Evolutionary conservation across 2,797 vertebrate genomes (phyloP).

Genomic region (Miichthys miiuy): DNA sequence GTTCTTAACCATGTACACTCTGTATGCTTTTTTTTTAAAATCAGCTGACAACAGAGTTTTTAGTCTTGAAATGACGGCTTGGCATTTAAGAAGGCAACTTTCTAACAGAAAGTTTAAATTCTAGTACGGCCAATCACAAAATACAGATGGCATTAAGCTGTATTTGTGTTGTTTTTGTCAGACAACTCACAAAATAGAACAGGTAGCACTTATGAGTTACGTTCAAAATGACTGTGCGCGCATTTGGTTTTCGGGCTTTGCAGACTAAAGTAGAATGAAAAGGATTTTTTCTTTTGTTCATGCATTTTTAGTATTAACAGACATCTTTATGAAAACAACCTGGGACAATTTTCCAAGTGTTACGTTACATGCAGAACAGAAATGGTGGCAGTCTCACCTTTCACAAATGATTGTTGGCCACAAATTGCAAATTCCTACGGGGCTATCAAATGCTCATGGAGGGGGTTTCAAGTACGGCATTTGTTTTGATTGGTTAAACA

Average conservation of each 20-base stretch:
- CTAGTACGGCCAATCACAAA: background rate
- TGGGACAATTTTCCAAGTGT: background rate
- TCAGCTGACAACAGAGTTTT: background rate
- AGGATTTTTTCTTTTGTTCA: background rate
- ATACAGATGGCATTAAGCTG: background rate
- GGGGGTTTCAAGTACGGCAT: background rate
- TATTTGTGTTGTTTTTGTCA: background rate
- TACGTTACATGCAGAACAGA: slow-evolving; percentile 1
- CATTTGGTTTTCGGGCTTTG: background rate
- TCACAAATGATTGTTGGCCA: background rate
- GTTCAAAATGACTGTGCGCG: background rate
- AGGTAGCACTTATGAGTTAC: background rate
- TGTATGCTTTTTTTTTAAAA: background rate
- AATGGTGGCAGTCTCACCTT: background rate
- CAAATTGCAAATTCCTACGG: background rate
- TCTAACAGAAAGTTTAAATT: background rate
- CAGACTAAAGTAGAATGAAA: too few relatives aligned
- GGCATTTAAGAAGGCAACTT: background rate
- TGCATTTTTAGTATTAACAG: background rate
- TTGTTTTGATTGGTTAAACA: slow-evolving; percentile 22
- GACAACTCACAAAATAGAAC: background rate
- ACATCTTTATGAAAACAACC: slow-evolving; percentile 24
- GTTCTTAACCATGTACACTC: background rate
- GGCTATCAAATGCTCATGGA: background rate
- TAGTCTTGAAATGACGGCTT: background rate